Conservation (phyloP, 2,888 invertebrate genomes). For the Mamestra brassicae region DNA sequence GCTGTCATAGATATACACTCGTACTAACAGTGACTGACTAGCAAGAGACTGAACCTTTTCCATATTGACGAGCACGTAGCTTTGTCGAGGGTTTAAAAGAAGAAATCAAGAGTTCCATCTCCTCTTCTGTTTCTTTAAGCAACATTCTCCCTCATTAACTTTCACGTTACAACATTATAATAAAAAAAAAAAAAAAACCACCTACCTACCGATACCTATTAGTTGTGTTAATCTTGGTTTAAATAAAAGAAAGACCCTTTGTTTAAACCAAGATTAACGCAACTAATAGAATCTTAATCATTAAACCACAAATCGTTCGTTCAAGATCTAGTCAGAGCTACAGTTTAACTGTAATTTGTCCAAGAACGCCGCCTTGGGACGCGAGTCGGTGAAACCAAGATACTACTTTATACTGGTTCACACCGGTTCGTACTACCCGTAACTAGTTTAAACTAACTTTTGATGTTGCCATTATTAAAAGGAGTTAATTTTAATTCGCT, state of each 20-base stretch:
- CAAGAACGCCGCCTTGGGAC: constrained; percentile 40
- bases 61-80: neutral
- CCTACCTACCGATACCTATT: too few relatives aligned
- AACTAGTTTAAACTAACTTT: constrained; percentile 55
- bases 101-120: neutral
- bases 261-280: constrained; percentile 30
- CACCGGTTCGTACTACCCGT: constrained; percentile 39
- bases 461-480: constrained; percentile 33
- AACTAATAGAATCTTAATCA: constrained; percentile 41
- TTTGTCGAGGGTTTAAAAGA: too few relatives aligned
- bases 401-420: constrained; percentile 53
- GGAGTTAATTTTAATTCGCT: constrained; percentile 49
- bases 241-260: neutral
- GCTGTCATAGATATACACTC: neutral
- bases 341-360: constrained; percentile 61
- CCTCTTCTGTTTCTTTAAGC: neutral
- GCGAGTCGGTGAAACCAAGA: constrained; percentile 45
- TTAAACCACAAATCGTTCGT: constrained; percentile 38
- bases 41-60: fast-evolving
- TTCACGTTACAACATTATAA: constrained; percentile 1
- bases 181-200: too few relatives aligned
- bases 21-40: neutral
- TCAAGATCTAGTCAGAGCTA: constrained; percentile 45
- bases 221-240: neutral
- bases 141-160: neutral